Percentiles rank a stretch among this genome's conserved stretches.
phyloP scores from a whole-genome alignment of 2,113 vertebrate genomes.

The Uropsilus gracilis region DNA sequence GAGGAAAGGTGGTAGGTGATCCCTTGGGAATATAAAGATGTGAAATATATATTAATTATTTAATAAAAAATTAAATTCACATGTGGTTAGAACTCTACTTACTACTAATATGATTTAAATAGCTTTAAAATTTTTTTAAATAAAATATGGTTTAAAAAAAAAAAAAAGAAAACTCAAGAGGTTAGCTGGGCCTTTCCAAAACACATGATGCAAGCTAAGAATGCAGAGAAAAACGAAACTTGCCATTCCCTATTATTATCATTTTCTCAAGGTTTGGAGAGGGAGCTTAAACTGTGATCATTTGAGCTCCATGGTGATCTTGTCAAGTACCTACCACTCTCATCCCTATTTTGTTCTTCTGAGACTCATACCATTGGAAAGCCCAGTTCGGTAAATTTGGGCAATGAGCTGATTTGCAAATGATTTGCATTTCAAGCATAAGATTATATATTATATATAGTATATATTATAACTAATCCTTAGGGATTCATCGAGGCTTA shows the following conservation, averaged over 20 bases:
- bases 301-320: background rate
- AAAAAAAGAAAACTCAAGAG: constrained; percentile 63
- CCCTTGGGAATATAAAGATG: too few species aligned
- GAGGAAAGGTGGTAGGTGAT: too few species aligned
- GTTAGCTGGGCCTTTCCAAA: constrained; percentile 43
- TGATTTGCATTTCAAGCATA: constrained; percentile 30
- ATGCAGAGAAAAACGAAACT: constrained; percentile 40
- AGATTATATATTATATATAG: background rate
- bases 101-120: too few species aligned
- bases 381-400: background rate
- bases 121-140: too few species aligned
- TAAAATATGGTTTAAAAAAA: too few species aligned
- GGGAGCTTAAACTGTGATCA: background rate
- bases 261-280: constrained; percentile 37
- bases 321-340: background rate
- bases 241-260: background rate
- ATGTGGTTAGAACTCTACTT: too few species aligned
- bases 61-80: too few species aligned
- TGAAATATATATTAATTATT: too few species aligned
- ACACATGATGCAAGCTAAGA: background rate
- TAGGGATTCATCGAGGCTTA: background rate
- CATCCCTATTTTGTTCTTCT: background rate
- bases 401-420: background rate
- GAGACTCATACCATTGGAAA: background rate
- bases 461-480: background rate